Evolutionary conservation across 1,140 invertebrate genomes (phyloP).

Genomic region (Drosophila erecta): DNA sequence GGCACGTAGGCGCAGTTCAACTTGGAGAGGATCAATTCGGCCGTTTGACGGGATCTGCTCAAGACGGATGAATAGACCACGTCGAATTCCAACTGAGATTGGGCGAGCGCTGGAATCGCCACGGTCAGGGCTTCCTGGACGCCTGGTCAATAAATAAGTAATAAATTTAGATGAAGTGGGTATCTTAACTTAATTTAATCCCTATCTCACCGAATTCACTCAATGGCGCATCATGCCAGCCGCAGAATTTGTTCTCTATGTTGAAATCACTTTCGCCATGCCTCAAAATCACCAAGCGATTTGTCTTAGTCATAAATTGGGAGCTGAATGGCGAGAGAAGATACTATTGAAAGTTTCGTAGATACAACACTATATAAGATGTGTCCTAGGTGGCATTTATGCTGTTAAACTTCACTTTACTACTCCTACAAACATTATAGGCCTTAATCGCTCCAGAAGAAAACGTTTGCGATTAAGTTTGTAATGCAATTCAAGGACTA

Average conservation of each 20-base stretch:
- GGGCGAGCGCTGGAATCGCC: conserved; percentile 89
- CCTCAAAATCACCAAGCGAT: conserved; percentile 87
- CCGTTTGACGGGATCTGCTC: conserved; percentile 88
- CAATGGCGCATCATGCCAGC: conserved; percentile 88
- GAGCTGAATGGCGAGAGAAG: conserved; percentile 27
- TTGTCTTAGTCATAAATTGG: conserved; percentile 56
- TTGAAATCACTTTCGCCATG: conserved; percentile 93
- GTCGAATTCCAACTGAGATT: conserved; percentile 89
- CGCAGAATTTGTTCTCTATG: conserved; percentile 89
- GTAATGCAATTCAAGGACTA: neutral
- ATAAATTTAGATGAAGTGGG: neutral
- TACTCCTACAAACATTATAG: no score
- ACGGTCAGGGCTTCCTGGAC: conserved; percentile 88
- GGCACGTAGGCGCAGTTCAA: conserved; percentile 86
- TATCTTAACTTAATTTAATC: neutral
- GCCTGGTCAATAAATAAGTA: conserved; percentile 84
- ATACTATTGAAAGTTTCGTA: neutral
- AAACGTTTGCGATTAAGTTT: neutral
- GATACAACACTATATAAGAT: no score
- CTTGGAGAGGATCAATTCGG: conserved; percentile 87
- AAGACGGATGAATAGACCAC: conserved; percentile 89
- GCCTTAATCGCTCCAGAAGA: no score
- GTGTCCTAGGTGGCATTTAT: no score
- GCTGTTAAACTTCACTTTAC: no score
- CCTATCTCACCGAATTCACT: conserved; percentile 85